Evolutionary conservation across 2,113 vertebrate species (phyloP), one percentile per base, ranked within the genome.

Genomic region (Pollachius pollachius): DNA sequence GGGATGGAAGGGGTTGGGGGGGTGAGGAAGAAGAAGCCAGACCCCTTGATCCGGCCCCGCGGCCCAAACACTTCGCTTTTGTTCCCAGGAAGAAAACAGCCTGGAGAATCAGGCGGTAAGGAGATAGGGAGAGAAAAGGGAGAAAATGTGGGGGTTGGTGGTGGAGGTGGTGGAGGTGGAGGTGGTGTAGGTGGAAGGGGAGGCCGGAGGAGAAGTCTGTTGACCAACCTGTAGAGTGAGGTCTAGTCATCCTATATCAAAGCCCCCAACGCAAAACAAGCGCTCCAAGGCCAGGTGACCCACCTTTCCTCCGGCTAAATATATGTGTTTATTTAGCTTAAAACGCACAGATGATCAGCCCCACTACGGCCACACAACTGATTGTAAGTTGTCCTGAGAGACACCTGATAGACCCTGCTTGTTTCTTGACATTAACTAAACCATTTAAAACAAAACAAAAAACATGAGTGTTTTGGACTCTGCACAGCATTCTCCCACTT

Each of bases 21-120:
- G 37, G 9, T 9, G 41, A 48, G 82, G 89, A 92, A 90, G 91
- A 90, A 92, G 88, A 90, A 80, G 85, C 79, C 65, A 85, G 87
- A 48, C 41, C 87, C 89, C 90, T 92, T 92, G 90, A 93, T 92
- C 90, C 89, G 77, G 76, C 82, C 89, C 41, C 83, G 60, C 85
- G 89, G 88, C 76, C 85, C 17, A 89, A 91, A 92, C 90, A 93
- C 87, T 90, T 90, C 88, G 88, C 90, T 91, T 92, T 92, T 93
- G 92, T 93, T 92, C 85, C 75, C 6, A 67, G 89, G 87, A 90
- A 89, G 88, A 90, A 89, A 88, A 92, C 81, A 79, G 78, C 73
- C 70, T 70, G 77, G 70, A 71, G 75, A 84, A 77, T 15, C 77
- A 84, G 80, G 79, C 75, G 54, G n/a, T 15, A 9, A 48, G 41